phyloP scores from a whole-genome alignment of 2,797 vertebrate species.

The Arnoldichthys spilopterus region DNA sequence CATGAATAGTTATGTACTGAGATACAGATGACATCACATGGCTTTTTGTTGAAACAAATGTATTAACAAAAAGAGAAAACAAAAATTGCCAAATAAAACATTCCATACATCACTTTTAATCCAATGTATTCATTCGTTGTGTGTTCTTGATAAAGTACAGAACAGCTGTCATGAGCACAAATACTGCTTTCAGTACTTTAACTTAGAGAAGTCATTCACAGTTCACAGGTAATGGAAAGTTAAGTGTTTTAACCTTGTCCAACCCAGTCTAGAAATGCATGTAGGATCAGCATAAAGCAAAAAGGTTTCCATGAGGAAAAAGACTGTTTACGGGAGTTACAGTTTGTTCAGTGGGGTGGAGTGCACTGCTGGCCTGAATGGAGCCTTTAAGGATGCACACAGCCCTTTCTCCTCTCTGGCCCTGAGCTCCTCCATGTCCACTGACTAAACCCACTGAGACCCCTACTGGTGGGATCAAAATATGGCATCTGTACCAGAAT shows the following conservation, averaged over 20 bases:
- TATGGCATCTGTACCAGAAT: constrained; percentile 13
- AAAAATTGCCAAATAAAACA: constrained; percentile 57
- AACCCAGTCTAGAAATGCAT: constrained; percentile 59
- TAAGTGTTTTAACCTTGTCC: constrained; percentile 55
- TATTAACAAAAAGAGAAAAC: constrained; percentile 36
- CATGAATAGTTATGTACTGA: neutral
- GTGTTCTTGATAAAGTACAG: constrained; percentile 26
- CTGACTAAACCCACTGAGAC: constrained; percentile 23
- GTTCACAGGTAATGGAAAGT: constrained; percentile 52
- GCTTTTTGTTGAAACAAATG: constrained; percentile 43
- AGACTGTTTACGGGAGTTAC: constrained; percentile 63
- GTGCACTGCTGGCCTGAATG: constrained; percentile 53
- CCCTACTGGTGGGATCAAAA: constrained; percentile 51
- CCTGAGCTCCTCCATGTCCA: constrained; percentile 52
- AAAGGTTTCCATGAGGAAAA: constrained; percentile 60
- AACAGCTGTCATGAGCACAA: neutral
- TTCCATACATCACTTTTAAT: constrained; percentile 58
- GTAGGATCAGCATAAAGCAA: constrained; percentile 56
- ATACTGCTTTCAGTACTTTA: neutral
- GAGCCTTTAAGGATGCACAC: constrained; percentile 48
- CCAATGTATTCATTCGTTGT: constrained; percentile 51
- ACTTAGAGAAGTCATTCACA: constrained; percentile 34
- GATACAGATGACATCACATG: constrained; percentile 23
- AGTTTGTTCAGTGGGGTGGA: constrained; percentile 69
- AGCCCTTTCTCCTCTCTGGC: constrained; percentile 59